phyloP scores from a whole-genome alignment of 2,888 invertebrate genomes.

The Orthonevra nobilis region DNA sequence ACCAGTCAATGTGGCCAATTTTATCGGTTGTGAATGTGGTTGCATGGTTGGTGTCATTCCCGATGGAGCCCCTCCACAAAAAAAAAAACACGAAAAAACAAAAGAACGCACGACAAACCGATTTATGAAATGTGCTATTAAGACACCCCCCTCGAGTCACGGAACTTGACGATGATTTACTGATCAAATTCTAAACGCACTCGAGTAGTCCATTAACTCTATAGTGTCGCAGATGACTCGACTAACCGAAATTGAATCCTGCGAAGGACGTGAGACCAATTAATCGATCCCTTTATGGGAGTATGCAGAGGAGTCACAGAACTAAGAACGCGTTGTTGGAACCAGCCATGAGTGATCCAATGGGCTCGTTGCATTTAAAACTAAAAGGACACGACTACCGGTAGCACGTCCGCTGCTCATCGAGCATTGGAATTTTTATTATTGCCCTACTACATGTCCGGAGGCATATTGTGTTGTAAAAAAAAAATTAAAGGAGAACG shows the following conservation, averaged over 20 bases:
- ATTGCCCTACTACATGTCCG: slow-evolving; percentile 30
- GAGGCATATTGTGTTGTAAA: slow-evolving; percentile 30
- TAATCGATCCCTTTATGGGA: slow-evolving; percentile 1
- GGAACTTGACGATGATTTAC: background rate
- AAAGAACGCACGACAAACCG: no score
- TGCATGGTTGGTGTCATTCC: slow-evolving; percentile 71
- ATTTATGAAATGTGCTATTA: no score
- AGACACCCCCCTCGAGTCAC: background rate
- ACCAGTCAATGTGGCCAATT: slow-evolving; percentile 56
- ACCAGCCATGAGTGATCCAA: background rate
- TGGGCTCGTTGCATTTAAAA: background rate
- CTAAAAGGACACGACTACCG: slow-evolving; percentile 2
- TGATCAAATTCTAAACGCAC: background rate
- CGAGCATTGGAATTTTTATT: slow-evolving; percentile 32
- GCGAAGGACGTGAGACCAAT: background rate
- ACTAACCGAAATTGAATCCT: background rate
- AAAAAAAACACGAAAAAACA: background rate
- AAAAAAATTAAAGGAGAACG: slow-evolving; percentile 1
- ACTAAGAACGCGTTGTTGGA: background rate
- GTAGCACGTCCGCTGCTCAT: slow-evolving; percentile 30
- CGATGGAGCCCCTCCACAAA: background rate
- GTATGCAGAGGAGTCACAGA: background rate
- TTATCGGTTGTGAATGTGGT: slow-evolving; percentile 68
- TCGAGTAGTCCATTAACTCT: slow-evolving; percentile 21
- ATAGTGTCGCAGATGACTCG: no score